Conservation (phyloP, 2,888 invertebrate species). For the Oscheius sp. region DNA sequence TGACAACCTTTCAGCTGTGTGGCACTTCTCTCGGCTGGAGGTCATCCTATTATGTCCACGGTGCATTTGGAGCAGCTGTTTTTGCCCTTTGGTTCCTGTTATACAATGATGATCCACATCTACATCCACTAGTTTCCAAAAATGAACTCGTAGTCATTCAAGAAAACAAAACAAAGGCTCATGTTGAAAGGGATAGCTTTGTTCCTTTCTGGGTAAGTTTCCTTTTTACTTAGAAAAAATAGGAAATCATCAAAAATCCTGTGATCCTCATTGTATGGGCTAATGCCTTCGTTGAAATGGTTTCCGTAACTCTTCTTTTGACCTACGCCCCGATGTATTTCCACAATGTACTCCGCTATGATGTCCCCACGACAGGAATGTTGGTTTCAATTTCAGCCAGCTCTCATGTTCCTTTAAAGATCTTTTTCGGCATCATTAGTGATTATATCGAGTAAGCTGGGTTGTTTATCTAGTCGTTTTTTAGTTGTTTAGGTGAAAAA, state of each 20-base stretch:
- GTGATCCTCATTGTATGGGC: conserved; percentile 60
- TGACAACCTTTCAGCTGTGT: conserved; percentile 44
- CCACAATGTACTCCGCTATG: conserved; percentile 55
- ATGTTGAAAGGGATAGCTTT: conserved; percentile 61
- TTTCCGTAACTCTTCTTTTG: conserved; percentile 60
- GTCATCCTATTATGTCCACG: conserved; percentile 62
- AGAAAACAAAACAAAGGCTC: conserved; percentile 58
- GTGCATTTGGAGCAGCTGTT: conserved; percentile 36
- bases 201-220: conserved; percentile 58
- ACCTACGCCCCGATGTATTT: conserved; percentile 65
- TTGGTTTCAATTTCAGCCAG: conserved; percentile 34
- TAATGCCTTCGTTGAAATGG: conserved; percentile 64
- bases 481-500: conserved; percentile 39
- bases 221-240: conserved; percentile 5
- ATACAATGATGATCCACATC: conserved; percentile 56
- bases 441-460: conserved; percentile 20
- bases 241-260: conserved; percentile 60
- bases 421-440: conserved; percentile 56
- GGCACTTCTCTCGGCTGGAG: conserved; percentile 59
- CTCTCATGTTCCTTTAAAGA: conserved; percentile 56
- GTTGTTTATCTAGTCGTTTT: background rate
- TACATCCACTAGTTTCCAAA: conserved; percentile 36
- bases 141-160: conserved; percentile 57
- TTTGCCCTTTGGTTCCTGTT: conserved; percentile 49
- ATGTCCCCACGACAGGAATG: conserved; percentile 51